Evolutionary conservation across 2,797 vertebrate genomes (phyloP).

Genomic region (Todus mexicanus): DNA sequence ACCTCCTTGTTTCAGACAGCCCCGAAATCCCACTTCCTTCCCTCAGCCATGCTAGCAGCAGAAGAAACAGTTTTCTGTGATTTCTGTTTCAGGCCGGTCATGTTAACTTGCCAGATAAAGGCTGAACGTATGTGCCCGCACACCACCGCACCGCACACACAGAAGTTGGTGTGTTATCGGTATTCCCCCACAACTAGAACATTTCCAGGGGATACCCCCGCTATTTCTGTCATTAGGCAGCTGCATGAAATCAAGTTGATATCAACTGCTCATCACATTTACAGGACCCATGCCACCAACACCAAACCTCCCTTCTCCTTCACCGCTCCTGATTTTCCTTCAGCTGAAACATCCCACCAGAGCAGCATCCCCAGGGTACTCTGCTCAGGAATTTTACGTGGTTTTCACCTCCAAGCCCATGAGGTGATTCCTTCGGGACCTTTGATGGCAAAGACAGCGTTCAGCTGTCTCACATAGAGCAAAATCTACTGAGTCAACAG

Average conservation of each 20-base stretch:
- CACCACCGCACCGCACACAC: background rate
- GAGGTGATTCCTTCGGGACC: background rate
- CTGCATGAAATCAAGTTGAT: constrained; percentile 5
- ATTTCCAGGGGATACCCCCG: background rate
- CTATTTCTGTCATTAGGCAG: background rate
- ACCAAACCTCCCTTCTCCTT: background rate
- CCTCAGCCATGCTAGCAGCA: background rate
- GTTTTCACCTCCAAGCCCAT: background rate
- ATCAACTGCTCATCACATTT: background rate
- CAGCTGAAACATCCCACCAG: background rate
- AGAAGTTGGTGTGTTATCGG: background rate
- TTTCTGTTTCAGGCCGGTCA: background rate
- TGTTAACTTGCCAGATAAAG: background rate
- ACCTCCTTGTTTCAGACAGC: background rate
- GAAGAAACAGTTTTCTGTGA: background rate
- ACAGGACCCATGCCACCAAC: background rate
- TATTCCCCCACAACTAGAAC: background rate
- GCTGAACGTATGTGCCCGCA: background rate
- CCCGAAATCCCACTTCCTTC: background rate
- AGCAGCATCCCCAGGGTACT: background rate
- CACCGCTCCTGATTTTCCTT: background rate
- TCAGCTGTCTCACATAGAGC: background rate
- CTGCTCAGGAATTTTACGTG: background rate
- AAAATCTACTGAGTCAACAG: background rate
- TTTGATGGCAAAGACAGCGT: background rate